Base-by-base conservation (phyloP, 2,888 invertebrate genomes). In the Diloba caeruleocephala region DNA sequence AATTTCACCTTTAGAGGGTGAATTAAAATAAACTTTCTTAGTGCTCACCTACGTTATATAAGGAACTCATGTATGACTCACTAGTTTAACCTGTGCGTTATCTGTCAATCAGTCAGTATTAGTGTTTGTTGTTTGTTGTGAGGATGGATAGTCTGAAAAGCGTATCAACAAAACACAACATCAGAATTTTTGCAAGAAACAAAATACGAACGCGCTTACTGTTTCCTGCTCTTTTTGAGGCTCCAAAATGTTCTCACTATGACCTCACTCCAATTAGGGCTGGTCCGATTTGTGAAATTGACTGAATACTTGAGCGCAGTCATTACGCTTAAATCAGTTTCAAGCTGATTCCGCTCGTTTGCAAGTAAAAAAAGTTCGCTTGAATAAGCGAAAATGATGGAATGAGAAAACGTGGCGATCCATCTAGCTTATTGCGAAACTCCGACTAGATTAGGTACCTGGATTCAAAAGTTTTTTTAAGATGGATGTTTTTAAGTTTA, bases 271-370 rank as follows among this genome's bases (percentile, higher is more conserved):
- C 73, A 72, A 72, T 72, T 72, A 72, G 65, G 69, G 57, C 54
- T 58, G 56, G 75, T 72, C 75, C 73, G 73, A 72, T 72, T 72
- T 72, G 71, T 72, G 75, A 72, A 72, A 72, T 75, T 75, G 71
- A 65, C 69, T 72, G 76, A 72, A 72, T 72, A 72, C 73, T 72
- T 64, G 56, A 72, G 73, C 54, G 69, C 56, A 72, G 55, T 75
- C 75, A 68, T 72, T 75, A 72, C 61, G 48, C 59, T 72, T 55
- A 68, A 72, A 75, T 74, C 75, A 68, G 71, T 64, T 72, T 72
- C 54, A 36, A 54, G 71, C 71, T 74, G 71, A 74, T 53, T 61
- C 43, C 34, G 58, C 63, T 55, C 71, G 53, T 58, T 58, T 36
- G 28, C 13, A 33, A 74, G 34, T 43, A 52, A 52, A 71, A 72